Percentiles rank a stretch among this genome's conserved stretches.
Conservation (phyloP, 30 jellyfish, hydroid and myxozoan genomes). For the Aurelia sp. region DNA sequence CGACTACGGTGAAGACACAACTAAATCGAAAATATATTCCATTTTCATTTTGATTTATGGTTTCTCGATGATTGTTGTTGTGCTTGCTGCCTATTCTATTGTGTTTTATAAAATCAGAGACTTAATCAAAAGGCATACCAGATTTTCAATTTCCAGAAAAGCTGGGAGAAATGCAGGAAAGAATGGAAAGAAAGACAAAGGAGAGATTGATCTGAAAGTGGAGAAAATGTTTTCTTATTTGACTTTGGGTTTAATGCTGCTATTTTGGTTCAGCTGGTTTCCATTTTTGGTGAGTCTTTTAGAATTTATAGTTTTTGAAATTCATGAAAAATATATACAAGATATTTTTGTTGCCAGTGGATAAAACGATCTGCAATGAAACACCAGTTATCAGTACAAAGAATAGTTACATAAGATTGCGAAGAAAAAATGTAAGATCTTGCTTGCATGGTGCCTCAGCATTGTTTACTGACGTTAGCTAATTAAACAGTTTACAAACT, state of each 20-base stretch:
- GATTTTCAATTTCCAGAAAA: constrained; percentile 58
- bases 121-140: constrained; percentile 75
- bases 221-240: constrained; percentile 89
- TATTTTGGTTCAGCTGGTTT: constrained; percentile 97
- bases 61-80: constrained; percentile 66
- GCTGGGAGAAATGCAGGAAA: constrained; percentile 4
- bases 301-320: not conserved
- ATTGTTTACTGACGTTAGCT: no score
- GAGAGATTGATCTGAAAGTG: constrained; percentile 74
- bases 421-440: no score
- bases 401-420: no score
- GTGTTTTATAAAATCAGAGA: constrained; percentile 89
- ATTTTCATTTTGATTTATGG: constrained; percentile 77
- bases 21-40: constrained; percentile 60
- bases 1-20: constrained; percentile 53
- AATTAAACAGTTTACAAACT: no score
- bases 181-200: constrained; percentile 33
- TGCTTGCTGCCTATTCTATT: constrained; percentile 70
- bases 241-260: constrained; percentile 83
- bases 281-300: constrained; percentile 88
- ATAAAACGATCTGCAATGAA: no score
- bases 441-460: no score
- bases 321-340: no score
- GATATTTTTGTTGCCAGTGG: no score
- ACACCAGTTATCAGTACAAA: no score